Conservation (phyloP, 2,888 invertebrate genomes). For the Agonum fuliginosum region DNA sequence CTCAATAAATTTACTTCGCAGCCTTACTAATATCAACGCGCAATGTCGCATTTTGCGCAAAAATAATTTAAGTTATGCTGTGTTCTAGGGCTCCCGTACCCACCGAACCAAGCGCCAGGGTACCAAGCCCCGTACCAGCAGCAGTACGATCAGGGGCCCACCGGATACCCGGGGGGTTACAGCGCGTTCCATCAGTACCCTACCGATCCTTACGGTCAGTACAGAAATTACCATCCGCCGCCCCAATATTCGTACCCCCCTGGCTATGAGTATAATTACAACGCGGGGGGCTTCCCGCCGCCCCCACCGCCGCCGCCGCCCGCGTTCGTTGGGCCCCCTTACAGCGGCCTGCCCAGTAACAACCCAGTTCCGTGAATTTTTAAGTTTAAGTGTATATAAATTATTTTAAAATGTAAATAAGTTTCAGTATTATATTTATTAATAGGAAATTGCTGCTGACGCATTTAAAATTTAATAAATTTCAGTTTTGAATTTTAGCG, state of each 20-base stretch:
- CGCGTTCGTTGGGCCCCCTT: conserved; percentile 22
- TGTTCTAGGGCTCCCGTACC: conserved; percentile 58
- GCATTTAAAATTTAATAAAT: not conserved
- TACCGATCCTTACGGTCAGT: conserved; percentile 45
- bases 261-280: conserved; percentile 49
- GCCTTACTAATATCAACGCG: too few relatives aligned
- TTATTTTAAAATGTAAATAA: conserved; percentile 13
- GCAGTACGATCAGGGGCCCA: conserved; percentile 50
- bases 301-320: conserved; percentile 49
- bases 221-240: conserved; percentile 48
- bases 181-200: conserved; percentile 57
- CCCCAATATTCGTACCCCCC: conserved; percentile 18
- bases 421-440: conserved; percentile 45
- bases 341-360: conserved; percentile 38
- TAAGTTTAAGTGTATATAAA: not conserved
- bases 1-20: too few relatives aligned
- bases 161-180: conserved; percentile 48
- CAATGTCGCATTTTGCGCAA: not conserved
- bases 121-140: conserved; percentile 59
- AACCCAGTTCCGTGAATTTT: conserved; percentile 36
- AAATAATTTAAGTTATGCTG: not conserved
- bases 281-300: conserved; percentile 28
- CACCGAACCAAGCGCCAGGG: conserved; percentile 56
- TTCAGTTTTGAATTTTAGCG: not conserved
- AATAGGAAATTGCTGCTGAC: not conserved